Conservation (phyloP, 2,797 vertebrate genomes). For the Amblyraja radiata region DNA sequence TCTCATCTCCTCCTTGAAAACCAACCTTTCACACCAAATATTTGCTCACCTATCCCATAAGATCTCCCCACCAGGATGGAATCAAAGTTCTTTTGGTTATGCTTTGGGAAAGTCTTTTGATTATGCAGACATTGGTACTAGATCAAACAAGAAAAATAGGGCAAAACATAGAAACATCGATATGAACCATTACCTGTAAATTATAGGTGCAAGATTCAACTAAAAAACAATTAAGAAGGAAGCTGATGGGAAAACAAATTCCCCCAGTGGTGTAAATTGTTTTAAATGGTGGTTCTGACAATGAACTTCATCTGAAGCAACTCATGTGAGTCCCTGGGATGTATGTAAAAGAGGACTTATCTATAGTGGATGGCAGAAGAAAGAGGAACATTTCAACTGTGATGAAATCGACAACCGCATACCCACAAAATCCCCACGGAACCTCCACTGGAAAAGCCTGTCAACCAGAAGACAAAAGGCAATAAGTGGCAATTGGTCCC, state of each 20-base stretch:
- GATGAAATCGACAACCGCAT: background rate
- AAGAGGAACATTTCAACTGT: background rate
- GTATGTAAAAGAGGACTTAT: background rate
- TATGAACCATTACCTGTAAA: no score
- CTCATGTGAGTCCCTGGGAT: background rate
- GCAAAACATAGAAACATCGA: background rate
- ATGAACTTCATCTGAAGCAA: background rate
- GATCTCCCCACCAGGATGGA: background rate
- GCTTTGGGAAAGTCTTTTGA: no score
- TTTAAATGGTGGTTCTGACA: background rate
- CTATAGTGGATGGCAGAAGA: background rate
- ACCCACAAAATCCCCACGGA: background rate
- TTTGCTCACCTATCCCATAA: background rate
- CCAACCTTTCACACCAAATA: background rate
- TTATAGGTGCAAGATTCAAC: background rate
- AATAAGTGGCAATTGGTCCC: background rate
- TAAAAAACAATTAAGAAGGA: background rate
- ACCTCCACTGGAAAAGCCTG: background rate
- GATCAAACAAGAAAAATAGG: background rate
- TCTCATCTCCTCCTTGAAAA: background rate
- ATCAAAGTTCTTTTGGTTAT: background rate
- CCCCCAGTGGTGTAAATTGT: background rate
- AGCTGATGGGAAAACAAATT: background rate
- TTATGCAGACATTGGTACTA: no score
- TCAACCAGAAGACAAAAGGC: background rate